Base-by-base conservation (phyloP, 2,113 vertebrate genomes). In the Atlantisia rogersi region DNA sequence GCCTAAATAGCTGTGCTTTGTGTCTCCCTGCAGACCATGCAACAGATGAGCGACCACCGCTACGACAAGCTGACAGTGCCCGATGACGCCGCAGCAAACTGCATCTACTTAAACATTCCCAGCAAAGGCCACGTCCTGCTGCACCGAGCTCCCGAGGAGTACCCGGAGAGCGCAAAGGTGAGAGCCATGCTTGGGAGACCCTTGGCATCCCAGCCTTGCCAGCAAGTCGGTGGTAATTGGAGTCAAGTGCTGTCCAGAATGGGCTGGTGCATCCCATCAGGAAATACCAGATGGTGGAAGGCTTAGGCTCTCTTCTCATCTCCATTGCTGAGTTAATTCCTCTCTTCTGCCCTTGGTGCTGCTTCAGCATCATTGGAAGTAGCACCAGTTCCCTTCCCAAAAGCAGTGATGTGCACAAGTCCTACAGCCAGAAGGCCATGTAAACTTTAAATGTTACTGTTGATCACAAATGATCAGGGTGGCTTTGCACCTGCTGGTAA, bases 1-100 rank as follows among this genome's bases (percentile, higher is more conserved):
- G 29, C 84, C 24, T 93, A 31, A 96, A 75, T 4, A 83, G 59
- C 24, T 59, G 52, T 6, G 2, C 56, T 92, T 79, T 86, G 9
- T 89, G 82, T 97, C 87, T 96, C 52, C 87, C 32, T 87, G 22
- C 91, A 99, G 99, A 99, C 98, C 85, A 99, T 99, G 99, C 99
- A 99, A 39, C 99, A 99, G 95, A 99, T 99, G 99, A 99, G 99
- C 2, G 99, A 99, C 97, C 99, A 99, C 92, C 99, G 98, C 95
- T 99, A 99, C 0, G 99, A 99, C 98, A 99, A 99, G 83, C 98
- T 99, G 97, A 99, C 99, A 0, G 98, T 99, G 94, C 99, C 99
- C 0, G 99, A 99, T 4, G 99, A 99, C 37, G 32, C 94, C 0
- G 99, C 99, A 0, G 99, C 99, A 28, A 99, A 99, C 98, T 99